These are phyloP conservation scores for Trochalopteron elliotii DNA, from an alignment of 2,113 vertebrate species.

Conservation along the genomic window DNA sequence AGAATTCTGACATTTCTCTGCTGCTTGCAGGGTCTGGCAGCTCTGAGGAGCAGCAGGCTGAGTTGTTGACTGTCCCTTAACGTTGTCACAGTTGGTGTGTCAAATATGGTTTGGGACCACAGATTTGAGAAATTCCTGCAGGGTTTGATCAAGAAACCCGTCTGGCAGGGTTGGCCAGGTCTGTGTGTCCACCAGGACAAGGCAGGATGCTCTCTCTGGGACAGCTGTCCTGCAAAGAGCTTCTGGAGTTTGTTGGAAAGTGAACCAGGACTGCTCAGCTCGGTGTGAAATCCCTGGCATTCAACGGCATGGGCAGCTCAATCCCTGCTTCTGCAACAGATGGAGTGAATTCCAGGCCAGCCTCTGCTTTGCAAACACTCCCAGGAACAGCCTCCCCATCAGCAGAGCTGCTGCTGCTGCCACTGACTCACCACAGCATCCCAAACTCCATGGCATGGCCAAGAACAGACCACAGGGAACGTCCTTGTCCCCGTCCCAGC, in stretches of 20 bases:
- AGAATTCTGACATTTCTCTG: not conserved
- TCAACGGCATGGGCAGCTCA: not conserved
- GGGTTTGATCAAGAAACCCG: not conserved
- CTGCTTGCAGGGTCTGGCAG: not conserved
- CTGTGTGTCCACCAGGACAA: not conserved
- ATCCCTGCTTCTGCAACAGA: slow-evolving; percentile 10
- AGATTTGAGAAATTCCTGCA: not conserved
- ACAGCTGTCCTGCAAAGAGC: not conserved
- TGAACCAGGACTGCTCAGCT: slow-evolving; percentile 45
- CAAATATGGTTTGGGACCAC: not conserved
- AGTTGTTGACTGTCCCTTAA: not conserved
- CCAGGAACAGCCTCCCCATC: not conserved
- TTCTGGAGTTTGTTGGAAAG: slow-evolving; percentile 14
- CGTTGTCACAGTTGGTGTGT: not conserved
- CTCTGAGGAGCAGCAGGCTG: not conserved
- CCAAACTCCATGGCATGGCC: fast-evolving
- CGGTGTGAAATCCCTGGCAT: slow-evolving; percentile 41
- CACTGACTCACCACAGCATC: not conserved
- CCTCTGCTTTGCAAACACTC: slow-evolving; percentile 39
- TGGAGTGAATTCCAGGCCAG: slow-evolving; percentile 47
- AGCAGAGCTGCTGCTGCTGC: not conserved
- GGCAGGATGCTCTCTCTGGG: not conserved
- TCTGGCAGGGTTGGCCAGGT: not conserved
- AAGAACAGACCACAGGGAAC: not conserved
- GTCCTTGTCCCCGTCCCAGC: not conserved